phyloP scores from a whole-genome alignment of 2,113 vertebrate species.

The Sylvietta virens region DNA sequence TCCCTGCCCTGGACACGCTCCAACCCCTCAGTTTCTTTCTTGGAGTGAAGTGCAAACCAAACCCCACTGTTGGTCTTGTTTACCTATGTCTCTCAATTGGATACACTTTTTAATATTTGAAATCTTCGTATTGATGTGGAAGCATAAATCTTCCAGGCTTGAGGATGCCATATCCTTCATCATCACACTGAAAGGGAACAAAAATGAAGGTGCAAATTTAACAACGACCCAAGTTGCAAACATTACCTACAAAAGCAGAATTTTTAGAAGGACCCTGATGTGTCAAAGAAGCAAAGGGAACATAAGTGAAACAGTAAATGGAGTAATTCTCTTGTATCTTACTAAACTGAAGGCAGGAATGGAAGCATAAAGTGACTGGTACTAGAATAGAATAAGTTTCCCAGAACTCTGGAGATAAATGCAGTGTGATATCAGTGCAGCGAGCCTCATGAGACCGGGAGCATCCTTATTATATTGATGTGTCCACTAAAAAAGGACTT shows the following conservation, averaged over 20 bases:
- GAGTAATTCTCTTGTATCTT: not conserved
- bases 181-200: not conserved
- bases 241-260: not conserved
- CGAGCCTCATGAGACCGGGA: fast-evolving
- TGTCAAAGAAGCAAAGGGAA: not conserved
- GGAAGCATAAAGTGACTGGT: not conserved
- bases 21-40: fast-evolving
- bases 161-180: not conserved
- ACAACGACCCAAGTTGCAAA: not conserved
- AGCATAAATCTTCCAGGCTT: constrained; percentile 54
- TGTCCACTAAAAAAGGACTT: not conserved
- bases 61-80: not conserved
- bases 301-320: not conserved
- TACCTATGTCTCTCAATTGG: constrained; percentile 27
- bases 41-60: not conserved
- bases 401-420: not conserved
- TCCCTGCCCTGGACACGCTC: not conserved
- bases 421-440: not conserved
- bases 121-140: constrained; percentile 68
- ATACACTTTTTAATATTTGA: not conserved
- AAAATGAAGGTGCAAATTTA: not conserved
- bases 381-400: not conserved
- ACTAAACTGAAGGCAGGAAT: not conserved
- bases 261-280: not conserved
- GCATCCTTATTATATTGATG: not conserved